Evolutionary conservation across 2,888 invertebrate species (phyloP).

Genomic region (Harpalus rufipes): DNA sequence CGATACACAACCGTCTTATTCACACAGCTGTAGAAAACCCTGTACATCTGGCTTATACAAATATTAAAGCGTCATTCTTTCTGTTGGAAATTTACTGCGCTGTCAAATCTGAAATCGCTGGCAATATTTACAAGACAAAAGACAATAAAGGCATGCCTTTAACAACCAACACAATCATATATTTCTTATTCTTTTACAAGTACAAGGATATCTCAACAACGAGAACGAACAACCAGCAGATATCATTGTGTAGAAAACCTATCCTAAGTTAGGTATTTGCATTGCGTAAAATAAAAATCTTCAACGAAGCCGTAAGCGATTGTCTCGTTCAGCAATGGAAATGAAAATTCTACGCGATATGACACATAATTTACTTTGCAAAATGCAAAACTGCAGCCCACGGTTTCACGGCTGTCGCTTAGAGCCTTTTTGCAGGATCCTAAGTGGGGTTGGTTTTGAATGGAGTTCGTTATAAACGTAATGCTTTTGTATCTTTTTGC

Average conservation of each 20-base stretch:
- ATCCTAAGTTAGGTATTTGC: conserved; percentile 9
- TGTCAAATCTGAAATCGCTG: conserved; percentile 15
- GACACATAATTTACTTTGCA: conserved; percentile 58
- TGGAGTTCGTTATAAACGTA: too few species aligned
- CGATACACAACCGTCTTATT: too few species aligned
- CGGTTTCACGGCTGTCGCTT: conserved; percentile 40
- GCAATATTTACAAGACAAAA: background rate
- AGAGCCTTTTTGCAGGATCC: background rate
- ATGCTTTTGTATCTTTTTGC: too few species aligned
- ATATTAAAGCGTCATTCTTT: conserved; percentile 5
- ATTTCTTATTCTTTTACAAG: conserved; percentile 1
- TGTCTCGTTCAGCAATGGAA: conserved; percentile 57
- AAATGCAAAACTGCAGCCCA: conserved; percentile 37
- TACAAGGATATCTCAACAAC: background rate
- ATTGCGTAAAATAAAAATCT: conserved; percentile 21
- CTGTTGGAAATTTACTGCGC: background rate
- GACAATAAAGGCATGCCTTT: conserved; percentile 21
- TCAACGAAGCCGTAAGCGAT: conserved; percentile 44
- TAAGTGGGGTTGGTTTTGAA: too few species aligned
- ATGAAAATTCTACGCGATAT: conserved; percentile 54
- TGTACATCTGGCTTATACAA: background rate
- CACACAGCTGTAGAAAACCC: too few species aligned
- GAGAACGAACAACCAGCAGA: background rate
- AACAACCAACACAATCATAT: conserved; percentile 22
- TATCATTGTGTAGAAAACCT: conserved; percentile 1